phyloP scores from a whole-genome alignment of 2,113 vertebrate species.

The Anser cygnoides region DNA sequence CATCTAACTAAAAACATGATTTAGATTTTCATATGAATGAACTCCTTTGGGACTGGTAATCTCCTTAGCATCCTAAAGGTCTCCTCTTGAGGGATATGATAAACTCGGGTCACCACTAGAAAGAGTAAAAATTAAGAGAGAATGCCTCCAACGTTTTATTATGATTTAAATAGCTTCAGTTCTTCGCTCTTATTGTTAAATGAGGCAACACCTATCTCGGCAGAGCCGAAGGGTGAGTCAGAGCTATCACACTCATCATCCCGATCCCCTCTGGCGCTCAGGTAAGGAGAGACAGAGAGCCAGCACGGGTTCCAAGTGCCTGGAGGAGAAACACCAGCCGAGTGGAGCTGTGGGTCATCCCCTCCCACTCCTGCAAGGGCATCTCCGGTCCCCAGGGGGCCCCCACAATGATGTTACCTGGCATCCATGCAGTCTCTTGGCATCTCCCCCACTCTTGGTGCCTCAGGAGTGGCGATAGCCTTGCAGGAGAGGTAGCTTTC shows the following conservation, averaged over 20 bases:
- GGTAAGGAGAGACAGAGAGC: neutral
- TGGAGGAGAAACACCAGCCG: neutral
- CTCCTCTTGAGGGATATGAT: neutral
- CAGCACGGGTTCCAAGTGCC: neutral
- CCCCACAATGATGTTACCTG: rapidly evolving
- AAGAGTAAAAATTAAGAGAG: neutral
- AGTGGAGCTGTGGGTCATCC: rapidly evolving
- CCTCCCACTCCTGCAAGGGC: neutral
- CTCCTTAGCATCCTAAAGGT: neutral
- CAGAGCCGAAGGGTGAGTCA: neutral
- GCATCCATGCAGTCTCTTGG: rapidly evolving
- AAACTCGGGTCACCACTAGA: neutral
- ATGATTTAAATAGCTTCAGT: neutral
- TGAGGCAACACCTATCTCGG: neutral
- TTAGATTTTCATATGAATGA: neutral
- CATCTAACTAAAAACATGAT: neutral
- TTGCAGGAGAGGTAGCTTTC: neutral
- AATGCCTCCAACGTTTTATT: neutral
- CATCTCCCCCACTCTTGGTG: rapidly evolving
- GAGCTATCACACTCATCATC: neutral
- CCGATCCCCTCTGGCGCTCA: neutral
- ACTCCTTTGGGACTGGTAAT: neutral
- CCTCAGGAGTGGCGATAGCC: neutral
- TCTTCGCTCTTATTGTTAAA: neutral
- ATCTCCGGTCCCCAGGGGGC: rapidly evolving